Evolutionary conservation across 2,113 vertebrate genomes (phyloP), one percentile per base, ranked within the genome.

Genomic region (Forbesichthys agassizii): DNA sequence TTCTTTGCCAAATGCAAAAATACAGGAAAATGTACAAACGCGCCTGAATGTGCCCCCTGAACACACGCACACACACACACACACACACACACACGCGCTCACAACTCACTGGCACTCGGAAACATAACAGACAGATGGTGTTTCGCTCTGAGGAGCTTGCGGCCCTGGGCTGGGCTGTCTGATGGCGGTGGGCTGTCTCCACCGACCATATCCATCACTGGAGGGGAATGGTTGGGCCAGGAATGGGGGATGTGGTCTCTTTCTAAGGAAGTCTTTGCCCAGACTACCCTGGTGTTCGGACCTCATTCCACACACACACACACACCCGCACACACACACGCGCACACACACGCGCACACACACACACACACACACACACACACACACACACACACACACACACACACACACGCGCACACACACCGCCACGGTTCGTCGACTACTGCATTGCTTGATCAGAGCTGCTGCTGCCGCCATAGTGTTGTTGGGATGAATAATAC

Each of bases 141-240:
- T 80, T 80, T 66, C 80, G 69, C 80, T 83, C 78, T 81, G 85
- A 76, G 75, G 80, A 84, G 61, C 71, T 81, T 67, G 69, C 55
- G 64, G 79, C 75, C 46, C 46, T 49, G 3, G 13, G 55, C 4
- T 46, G 53, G 53, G 11, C 33, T 47, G 64, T 69, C 83, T 81
- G 73, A 68, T 79, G 74, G 83, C 81, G 63, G 62, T 85, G 65
- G 68, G 79, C 69, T 33, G 59, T 81, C 77, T 76, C 80, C 66
- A 57, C 57, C 47, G n/a, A 68, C 79, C 77, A 85, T 71, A 86
- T 86, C 83, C 73, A 88, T 88, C 78, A 81, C 47, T 78, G 51
- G 68, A 82, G 71, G 81, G 61, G 27, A 68, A 78, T 71, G 64
- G 13, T 68, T 69, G 66, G 67, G 16, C 58, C 33, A 11, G 60